Percentiles rank a stretch among this genome's conserved stretches.
Conservation (phyloP, 1,140 invertebrate species). For the Babylonia areolata region DNA sequence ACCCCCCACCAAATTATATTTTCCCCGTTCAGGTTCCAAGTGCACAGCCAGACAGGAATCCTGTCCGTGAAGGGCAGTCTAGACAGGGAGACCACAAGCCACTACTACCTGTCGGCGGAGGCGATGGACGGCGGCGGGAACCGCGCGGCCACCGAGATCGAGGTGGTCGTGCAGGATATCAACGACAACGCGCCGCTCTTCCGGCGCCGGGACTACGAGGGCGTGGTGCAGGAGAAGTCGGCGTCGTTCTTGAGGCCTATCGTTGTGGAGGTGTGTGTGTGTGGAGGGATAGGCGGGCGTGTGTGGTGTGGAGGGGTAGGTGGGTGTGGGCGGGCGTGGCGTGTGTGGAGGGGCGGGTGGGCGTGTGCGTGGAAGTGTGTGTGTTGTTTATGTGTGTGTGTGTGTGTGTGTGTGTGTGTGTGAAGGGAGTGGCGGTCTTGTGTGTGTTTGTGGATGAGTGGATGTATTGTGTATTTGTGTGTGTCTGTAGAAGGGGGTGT, state of each 20-base stretch:
- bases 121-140: conserved; percentile 93
- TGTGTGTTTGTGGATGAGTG: too few species aligned
- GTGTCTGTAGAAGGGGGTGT: too few species aligned
- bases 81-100: conserved; percentile 89
- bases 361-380: too few species aligned
- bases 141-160: conserved; percentile 90
- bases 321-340: too few species aligned
- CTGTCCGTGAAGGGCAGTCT: conserved; percentile 86
- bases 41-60: conserved; percentile 88
- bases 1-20: too few species aligned
- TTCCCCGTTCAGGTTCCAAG: conserved; percentile 86
- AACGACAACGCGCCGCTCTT: conserved; percentile 83
- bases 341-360: too few species aligned
- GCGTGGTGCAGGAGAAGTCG: conserved; percentile 53
- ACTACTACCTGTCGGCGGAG: conserved; percentile 93
- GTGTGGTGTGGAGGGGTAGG: too few species aligned
- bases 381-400: too few species aligned
- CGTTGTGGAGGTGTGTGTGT: conserved; percentile 58
- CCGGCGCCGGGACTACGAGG: conserved; percentile 56
- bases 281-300: too few species aligned
- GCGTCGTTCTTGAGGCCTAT: conserved; percentile 53
- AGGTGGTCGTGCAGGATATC: conserved; percentile 80
- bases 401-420: background rate
- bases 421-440: too few species aligned
- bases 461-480: too few species aligned